Conservation (phyloP, 2,797 vertebrate species). For the Gallinago solitaria region DNA sequence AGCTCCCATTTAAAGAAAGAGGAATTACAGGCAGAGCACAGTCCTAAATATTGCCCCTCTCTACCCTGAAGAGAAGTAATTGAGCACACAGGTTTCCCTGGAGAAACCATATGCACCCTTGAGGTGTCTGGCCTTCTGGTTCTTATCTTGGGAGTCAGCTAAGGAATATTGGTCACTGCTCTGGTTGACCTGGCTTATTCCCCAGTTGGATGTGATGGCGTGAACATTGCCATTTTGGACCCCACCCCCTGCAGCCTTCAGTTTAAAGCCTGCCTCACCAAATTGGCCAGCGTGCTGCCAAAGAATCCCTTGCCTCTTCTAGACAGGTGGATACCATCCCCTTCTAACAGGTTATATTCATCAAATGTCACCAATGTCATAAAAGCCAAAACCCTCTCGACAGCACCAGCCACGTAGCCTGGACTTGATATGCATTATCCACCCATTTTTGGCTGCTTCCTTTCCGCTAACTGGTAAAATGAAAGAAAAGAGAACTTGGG, state of each 20-base stretch:
- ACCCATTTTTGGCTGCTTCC: not conserved
- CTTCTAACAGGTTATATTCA: not conserved
- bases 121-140: not conserved
- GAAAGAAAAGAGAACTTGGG: not conserved
- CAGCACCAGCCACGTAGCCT: not conserved
- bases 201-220: not conserved
- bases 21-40: not conserved
- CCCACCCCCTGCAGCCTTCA: not conserved
- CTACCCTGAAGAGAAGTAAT: not conserved
- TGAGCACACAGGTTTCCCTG: not conserved
- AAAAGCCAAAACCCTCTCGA: not conserved
- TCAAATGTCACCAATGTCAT: not conserved
- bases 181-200: not conserved
- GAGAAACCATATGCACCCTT: not conserved
- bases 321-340: not conserved
- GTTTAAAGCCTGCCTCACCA: not conserved
- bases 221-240: not conserved
- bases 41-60: not conserved
- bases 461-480: not conserved
- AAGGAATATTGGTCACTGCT: not conserved
- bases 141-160: not conserved
- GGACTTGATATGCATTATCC: not conserved
- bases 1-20: not conserved
- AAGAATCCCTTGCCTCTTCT: not conserved
- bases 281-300: not conserved